phyloP scores from a whole-genome alignment of 2,113 vertebrate species.

The Mastomys coucha region DNA sequence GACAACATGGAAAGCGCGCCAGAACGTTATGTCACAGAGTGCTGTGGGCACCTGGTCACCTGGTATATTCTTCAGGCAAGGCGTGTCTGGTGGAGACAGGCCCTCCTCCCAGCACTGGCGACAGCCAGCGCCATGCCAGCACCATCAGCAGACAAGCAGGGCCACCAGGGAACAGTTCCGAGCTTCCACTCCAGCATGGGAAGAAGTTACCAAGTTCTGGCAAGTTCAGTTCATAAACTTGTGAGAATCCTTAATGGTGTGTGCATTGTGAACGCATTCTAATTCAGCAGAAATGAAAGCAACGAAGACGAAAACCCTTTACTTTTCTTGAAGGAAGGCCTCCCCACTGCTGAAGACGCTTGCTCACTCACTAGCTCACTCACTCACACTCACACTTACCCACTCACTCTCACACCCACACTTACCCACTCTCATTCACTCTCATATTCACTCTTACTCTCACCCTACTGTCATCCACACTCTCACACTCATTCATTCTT shows the following conservation, averaged over 20 bases:
- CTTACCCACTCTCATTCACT: no score
- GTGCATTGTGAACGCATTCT: neutral
- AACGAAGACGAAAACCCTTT: neutral
- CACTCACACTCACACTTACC: no score
- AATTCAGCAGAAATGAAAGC: neutral
- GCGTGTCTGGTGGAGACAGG: neutral
- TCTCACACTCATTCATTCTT: no score
- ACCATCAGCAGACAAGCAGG: rapidly evolving
- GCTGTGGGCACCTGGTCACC: neutral
- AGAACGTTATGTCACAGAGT: neutral
- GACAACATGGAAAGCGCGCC: neutral
- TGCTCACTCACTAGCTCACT: neutral
- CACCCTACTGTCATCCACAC: no score
- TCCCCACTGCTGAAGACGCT: neutral
- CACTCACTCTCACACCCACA: no score
- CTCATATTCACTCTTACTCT: no score
- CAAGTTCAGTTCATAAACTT: neutral
- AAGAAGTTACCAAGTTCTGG: neutral
- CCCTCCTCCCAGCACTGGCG: neutral
- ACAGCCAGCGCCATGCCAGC: rapidly evolving
- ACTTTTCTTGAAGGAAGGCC: no score
- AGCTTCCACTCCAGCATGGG: neutral
- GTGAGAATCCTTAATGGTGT: neutral
- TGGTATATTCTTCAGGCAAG: rapidly evolving
- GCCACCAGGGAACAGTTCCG: rapidly evolving